These are phyloP conservation scores for Cladopsammia gracilis DNA, from an alignment of 64 coral and sea anemone genomes.

Conservation along the genomic window DNA sequence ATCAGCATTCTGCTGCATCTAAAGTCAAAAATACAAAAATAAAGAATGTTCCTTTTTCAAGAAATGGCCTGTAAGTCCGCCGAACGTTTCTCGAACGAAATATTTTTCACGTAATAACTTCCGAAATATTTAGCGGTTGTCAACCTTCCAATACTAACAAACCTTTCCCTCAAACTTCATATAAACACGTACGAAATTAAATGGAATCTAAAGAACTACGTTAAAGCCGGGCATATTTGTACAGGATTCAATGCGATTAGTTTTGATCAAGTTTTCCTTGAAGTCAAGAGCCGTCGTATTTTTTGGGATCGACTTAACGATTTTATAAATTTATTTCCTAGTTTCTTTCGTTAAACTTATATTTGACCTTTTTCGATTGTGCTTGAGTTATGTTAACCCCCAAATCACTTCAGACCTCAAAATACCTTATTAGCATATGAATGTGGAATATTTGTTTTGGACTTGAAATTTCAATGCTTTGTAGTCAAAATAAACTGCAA, in stretches of 20 bases:
- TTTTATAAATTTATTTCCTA: neutral
- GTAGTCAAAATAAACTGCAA: slow-evolving; percentile 3
- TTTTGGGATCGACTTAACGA: neutral
- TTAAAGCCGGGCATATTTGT: neutral
- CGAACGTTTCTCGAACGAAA: neutral
- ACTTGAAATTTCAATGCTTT: neutral
- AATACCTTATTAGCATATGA: slow-evolving; percentile 36
- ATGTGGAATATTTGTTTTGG: slow-evolving; percentile 16
- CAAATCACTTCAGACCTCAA: slow-evolving; percentile 4
- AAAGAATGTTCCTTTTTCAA: neutral
- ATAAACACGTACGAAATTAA: neutral
- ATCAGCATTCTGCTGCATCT: too few relatives aligned
- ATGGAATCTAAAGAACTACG: neutral
- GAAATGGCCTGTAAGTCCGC: neutral
- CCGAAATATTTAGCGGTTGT: neutral
- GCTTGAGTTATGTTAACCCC: slow-evolving; percentile 32
- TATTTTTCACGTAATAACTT: slow-evolving; percentile 16
- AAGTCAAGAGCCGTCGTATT: neutral
- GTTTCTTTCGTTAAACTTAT: neutral
- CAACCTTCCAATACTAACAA: neutral
- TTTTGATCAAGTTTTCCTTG: neutral
- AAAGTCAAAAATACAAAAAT: too few relatives aligned
- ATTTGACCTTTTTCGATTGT: neutral
- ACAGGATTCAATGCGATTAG: neutral
- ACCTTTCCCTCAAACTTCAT: neutral